Conservation (phyloP, 2,113 vertebrate genomes). For the Trinectes maculatus region DNA sequence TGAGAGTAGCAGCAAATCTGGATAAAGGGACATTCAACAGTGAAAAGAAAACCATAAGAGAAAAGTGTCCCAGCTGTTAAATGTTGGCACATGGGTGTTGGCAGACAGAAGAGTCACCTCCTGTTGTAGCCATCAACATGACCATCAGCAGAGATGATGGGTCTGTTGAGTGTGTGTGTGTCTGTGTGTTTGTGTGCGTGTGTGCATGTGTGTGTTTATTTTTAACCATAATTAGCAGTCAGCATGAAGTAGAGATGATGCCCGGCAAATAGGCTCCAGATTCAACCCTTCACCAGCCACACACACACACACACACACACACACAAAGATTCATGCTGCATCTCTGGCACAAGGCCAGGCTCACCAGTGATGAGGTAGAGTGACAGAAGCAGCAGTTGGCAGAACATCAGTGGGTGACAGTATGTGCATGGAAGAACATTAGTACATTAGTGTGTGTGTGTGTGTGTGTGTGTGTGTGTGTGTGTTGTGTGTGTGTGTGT, state of each 20-base stretch:
- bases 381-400: conserved; percentile 63
- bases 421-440: conserved; percentile 11
- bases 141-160: conserved; percentile 42
- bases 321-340: conserved; percentile 18
- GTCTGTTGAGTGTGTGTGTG: conserved; percentile 32
- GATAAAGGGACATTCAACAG: not conserved
- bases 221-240: conserved; percentile 49
- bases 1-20: conserved; percentile 22
- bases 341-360: conserved; percentile 51
- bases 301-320: conserved; percentile 2
- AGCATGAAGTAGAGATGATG: conserved; percentile 45
- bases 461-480: conserved; percentile 27
- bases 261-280: conserved; percentile 48
- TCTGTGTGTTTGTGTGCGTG: conserved; percentile 5
- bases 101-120: conserved; percentile 19
- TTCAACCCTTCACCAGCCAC: conserved; percentile 32
- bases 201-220: too few relatives aligned
- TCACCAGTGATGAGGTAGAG: conserved; percentile 39
- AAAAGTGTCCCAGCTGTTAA: conserved; percentile 2
- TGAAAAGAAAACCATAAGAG: not conserved
- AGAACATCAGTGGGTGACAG: conserved; percentile 42
- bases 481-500: conserved; percentile 28
- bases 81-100: not conserved
- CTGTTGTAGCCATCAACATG: conserved; percentile 20
- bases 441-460: conserved; percentile 6